Evolutionary conservation across 2,113 vertebrate genomes (phyloP).

Genomic region (Eretmochelys imbricata): DNA sequence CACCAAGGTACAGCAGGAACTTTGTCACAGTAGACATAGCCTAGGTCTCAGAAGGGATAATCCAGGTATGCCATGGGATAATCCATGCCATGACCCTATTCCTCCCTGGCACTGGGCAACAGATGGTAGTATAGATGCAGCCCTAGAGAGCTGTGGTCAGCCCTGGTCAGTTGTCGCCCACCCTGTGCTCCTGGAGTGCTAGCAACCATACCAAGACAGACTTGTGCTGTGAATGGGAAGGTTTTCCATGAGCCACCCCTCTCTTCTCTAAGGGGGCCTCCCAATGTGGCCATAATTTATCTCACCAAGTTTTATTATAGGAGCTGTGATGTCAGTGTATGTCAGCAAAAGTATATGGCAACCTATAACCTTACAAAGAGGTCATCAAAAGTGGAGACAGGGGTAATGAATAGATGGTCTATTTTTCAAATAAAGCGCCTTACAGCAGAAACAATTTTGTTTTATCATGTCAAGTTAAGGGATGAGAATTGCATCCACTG

Average conservation of each 20-base stretch:
- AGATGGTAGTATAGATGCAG: background rate
- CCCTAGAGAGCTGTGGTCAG: background rate
- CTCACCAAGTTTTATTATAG: slow-evolving; percentile 1
- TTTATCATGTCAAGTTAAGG: slow-evolving; percentile 38
- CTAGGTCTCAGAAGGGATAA: no score
- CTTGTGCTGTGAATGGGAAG: background rate
- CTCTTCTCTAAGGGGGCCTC: slow-evolving; percentile 8
- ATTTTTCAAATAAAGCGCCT: slow-evolving; percentile 45
- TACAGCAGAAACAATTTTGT: slow-evolving; percentile 25
- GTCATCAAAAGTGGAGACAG: background rate
- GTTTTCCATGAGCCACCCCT: slow-evolving; percentile 23
- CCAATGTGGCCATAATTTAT: background rate
- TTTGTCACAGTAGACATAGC: no score
- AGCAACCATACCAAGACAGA: background rate
- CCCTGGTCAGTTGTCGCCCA: background rate
- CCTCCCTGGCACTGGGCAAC: background rate
- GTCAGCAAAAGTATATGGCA: slow-evolving; percentile 15
- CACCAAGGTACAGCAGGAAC: no score
- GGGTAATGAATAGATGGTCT: background rate
- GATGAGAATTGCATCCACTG: slow-evolving; percentile 35
- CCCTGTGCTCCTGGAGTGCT: background rate
- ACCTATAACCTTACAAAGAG: slow-evolving; percentile 32
- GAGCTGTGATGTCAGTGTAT: slow-evolving; percentile 20
- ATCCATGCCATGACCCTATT: no score
- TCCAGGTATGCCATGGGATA: no score